Conservation (phyloP, 2,888 invertebrate species). For the Napeogenes inachia region DNA sequence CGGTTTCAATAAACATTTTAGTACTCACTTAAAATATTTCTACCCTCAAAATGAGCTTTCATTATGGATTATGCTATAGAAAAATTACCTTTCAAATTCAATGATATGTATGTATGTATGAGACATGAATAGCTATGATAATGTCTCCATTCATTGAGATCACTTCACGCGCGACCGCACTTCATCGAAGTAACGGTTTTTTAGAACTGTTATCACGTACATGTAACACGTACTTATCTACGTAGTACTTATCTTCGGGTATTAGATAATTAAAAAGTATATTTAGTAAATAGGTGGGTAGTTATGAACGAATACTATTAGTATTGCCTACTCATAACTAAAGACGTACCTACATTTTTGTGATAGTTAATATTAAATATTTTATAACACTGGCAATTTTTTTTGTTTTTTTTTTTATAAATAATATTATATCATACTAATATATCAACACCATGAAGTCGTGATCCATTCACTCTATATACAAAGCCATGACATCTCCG, state of each 20-base stretch:
- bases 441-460: conserved; percentile 13
- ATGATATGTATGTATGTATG: not conserved
- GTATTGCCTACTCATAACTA: too few species aligned
- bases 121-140: not conserved
- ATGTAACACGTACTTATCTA: conserved; percentile 1
- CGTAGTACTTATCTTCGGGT: too few species aligned
- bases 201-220: conserved; percentile 13
- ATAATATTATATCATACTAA: not conserved
- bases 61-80: too few species aligned
- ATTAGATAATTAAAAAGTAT: too few species aligned
- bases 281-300: too few species aligned
- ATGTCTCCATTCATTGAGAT: conserved; percentile 2
- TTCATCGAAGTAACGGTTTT: conserved; percentile 21
- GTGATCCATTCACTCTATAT: conserved; percentile 22
- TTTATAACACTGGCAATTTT: too few species aligned
- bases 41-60: too few species aligned
- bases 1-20: conserved; percentile 1
- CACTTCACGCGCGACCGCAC: not conserved
- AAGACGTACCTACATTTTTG: too few species aligned
- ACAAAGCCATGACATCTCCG: conserved; percentile 63
- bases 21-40: not conserved
- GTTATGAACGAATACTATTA: too few species aligned
- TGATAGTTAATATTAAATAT: too few species aligned
- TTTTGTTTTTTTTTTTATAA: too few species aligned
- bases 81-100: too few species aligned